Percentiles rank a stretch among this genome's conserved stretches.
Conservation (phyloP, 2,113 vertebrate genomes). For the Atlantisia rogersi region DNA sequence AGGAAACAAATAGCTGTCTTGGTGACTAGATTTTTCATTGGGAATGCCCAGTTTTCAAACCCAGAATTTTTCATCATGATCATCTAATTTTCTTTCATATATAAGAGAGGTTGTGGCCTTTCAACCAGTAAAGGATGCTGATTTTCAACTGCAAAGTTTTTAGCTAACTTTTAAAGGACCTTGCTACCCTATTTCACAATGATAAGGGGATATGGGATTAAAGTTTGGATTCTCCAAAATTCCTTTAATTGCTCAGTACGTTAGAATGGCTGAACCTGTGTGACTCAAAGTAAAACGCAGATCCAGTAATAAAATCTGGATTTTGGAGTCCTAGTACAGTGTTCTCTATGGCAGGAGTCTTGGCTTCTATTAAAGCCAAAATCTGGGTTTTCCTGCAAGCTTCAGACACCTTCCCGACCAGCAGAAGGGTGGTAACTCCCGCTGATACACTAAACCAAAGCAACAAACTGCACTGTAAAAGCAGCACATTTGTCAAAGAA, state of each 20-base stretch:
- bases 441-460: neutral
- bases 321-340: neutral
- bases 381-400: neutral
- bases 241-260: neutral
- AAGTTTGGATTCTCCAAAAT: neutral
- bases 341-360: neutral
- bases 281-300: neutral
- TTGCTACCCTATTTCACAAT: neutral
- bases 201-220: neutral
- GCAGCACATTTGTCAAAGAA: constrained; percentile 20
- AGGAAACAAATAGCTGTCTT: neutral
- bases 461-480: neutral
- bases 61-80: neutral
- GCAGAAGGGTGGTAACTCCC: neutral
- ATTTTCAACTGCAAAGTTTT: neutral
- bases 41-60: neutral
- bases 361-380: neutral
- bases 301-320: neutral
- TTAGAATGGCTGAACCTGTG: neutral
- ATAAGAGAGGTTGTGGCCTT: neutral
- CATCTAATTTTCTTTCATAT: neutral
- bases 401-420: neutral
- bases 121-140: neutral
- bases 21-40: neutral
- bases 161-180: neutral